A percentile compares a stretch with the other conserved stretches of the same genome.
Conservation (phyloP, 2,797 vertebrate species). For the Sphaeramia orbicularis region DNA sequence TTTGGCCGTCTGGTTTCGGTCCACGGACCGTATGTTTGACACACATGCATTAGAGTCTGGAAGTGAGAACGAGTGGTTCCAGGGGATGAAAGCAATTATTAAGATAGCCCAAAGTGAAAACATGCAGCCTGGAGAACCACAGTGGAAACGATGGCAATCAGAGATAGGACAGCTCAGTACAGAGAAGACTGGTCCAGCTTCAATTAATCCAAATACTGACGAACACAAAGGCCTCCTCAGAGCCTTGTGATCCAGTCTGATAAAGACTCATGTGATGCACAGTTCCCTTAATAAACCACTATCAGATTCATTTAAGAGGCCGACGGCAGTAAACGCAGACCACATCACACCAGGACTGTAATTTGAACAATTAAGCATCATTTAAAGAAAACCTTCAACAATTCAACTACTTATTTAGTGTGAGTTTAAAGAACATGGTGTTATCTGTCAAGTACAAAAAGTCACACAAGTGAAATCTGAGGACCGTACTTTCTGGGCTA, state of each 20-base stretch:
- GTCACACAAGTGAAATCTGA: constrained; percentile 42
- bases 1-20: too few species aligned
- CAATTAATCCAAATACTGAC: constrained; percentile 49
- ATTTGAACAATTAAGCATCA: neutral
- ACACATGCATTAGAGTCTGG: too few species aligned
- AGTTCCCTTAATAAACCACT: neutral
- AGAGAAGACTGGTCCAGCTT: constrained; percentile 42
- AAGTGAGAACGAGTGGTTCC: constrained; percentile 29
- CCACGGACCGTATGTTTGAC: too few species aligned
- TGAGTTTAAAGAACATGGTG: constrained; percentile 3
- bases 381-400: constrained; percentile 13
- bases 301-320: constrained; percentile 6
- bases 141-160: constrained; percentile 55
- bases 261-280: constrained; percentile 12
- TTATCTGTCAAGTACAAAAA: constrained; percentile 21
- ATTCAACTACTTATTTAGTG: constrained; percentile 5
- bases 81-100: constrained; percentile 51
- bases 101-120: constrained; percentile 39
- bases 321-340: neutral
- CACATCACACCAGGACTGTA: neutral
- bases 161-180: constrained; percentile 60
- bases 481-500: too few species aligned
- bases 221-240: constrained; percentile 27
- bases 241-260: constrained; percentile 26
- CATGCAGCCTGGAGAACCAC: constrained; percentile 40